Evolutionary conservation across 2,113 vertebrate genomes (phyloP).

Genomic region (Odobenus rosmarus): DNA sequence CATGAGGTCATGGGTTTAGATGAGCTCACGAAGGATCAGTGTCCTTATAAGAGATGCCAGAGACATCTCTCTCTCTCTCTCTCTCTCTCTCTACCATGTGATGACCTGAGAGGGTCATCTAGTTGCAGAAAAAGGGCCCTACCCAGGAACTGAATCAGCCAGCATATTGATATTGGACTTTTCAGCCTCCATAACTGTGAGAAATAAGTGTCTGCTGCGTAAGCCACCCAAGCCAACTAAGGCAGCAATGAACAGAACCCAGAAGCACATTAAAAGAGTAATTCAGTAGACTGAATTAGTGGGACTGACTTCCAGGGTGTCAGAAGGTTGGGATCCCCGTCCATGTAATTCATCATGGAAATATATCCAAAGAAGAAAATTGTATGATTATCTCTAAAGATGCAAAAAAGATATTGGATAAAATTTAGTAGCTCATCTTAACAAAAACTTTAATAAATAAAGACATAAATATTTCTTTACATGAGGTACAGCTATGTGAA

Average conservation of each 20-base stretch:
- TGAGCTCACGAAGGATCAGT: neutral
- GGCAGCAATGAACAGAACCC: neutral
- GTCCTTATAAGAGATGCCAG: neutral
- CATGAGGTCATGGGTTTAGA: neutral
- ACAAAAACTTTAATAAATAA: neutral
- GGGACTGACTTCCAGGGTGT: neutral
- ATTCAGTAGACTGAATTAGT: neutral
- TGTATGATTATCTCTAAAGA: neutral
- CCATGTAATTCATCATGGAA: neutral
- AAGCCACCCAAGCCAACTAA: neutral
- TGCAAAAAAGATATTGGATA: neutral
- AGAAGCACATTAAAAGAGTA: neutral
- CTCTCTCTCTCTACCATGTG: neutral
- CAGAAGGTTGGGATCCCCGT: neutral
- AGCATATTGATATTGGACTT: neutral
- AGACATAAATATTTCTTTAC: neutral
- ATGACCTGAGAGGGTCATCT: neutral
- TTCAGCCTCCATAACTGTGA: neutral
- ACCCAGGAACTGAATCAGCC: neutral
- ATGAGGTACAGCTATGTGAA: neutral
- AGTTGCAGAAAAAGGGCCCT: neutral
- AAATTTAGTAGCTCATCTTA: slow-evolving; percentile 6
- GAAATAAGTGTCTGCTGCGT: neutral
- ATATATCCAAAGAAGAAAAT: neutral
- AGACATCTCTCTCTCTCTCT: neutral